A percentile compares a stretch with the other conserved stretches of the same genome.
Conservation (phyloP, 2,113 vertebrate species). For the Rhodinocichla rosea region DNA sequence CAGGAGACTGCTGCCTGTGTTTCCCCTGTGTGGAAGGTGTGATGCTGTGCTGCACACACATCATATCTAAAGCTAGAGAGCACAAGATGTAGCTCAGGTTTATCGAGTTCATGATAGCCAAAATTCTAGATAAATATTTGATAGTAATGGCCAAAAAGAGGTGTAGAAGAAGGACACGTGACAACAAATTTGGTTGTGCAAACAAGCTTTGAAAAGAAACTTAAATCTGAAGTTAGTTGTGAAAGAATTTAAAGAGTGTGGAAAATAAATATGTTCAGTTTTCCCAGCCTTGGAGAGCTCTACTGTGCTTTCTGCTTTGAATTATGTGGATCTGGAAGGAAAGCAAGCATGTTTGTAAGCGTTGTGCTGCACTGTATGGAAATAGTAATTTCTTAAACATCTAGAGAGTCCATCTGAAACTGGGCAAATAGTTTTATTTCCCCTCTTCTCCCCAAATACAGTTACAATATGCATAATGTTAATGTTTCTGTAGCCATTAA, state of each 20-base stretch:
- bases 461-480: neutral
- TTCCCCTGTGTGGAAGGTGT: neutral
- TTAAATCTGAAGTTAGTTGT: neutral
- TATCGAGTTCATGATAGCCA: neutral
- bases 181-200: neutral
- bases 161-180: neutral
- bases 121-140: neutral
- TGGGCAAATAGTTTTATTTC: neutral
- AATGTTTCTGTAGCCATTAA: neutral
- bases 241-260: neutral
- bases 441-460: neutral
- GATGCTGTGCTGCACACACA: fast-evolving
- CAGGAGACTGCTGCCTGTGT: neutral
- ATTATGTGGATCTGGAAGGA: neutral
- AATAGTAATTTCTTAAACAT: neutral
- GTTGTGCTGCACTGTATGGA: neutral
- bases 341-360: neutral
- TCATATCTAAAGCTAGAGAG: neutral
- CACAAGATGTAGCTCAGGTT: neutral
- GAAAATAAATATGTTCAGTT: neutral
- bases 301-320: slow-evolving; percentile 6
- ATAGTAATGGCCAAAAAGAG: neutral
- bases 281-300: neutral
- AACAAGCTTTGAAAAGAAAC: neutral
- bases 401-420: neutral